A percentile compares a stretch with the other conserved stretches of the same genome.
phyloP scores from a whole-genome alignment of 2,113 vertebrate genomes.

The Saimiri boliviensis region DNA sequence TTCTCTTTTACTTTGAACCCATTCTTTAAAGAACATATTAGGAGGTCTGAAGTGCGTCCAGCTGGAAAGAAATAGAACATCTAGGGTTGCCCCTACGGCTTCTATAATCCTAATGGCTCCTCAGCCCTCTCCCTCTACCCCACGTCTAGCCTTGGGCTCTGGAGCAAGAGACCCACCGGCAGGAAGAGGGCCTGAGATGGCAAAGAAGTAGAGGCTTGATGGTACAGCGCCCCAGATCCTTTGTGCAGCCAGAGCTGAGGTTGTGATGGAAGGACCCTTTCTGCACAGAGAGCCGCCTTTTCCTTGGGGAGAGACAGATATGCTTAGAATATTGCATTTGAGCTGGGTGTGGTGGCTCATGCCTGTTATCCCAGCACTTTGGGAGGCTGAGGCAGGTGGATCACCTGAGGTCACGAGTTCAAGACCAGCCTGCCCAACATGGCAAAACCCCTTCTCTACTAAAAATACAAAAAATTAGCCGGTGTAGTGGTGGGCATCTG shows the following conservation, averaged over 20 bases:
- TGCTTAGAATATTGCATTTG: not conserved
- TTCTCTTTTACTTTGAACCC: not conserved
- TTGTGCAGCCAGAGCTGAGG: not conserved
- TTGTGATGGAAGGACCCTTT: conserved; percentile 58
- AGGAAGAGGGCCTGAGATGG: not conserved
- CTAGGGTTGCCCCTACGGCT: not conserved
- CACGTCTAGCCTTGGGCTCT: not conserved
- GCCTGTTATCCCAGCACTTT: too few relatives aligned
- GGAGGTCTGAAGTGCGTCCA: not conserved
- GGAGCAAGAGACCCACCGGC: not conserved
- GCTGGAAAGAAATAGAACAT: not conserved
- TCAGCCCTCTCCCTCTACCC: not conserved
- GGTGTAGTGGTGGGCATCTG: too few relatives aligned
- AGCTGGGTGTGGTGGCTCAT: too few relatives aligned
- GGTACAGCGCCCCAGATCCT: not conserved
- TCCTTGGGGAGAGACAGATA: not conserved
- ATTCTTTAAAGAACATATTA: not conserved
- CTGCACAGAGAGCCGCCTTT: not conserved
- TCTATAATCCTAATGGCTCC: not conserved
- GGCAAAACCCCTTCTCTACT: too few relatives aligned
- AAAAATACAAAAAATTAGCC: too few relatives aligned
- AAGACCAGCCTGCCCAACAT: too few relatives aligned
- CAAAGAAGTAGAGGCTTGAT: not conserved
- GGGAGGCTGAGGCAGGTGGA: too few relatives aligned
- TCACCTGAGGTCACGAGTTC: too few relatives aligned